Conservation (phyloP, 2,797 vertebrate genomes). For the Ibycter americanus region DNA sequence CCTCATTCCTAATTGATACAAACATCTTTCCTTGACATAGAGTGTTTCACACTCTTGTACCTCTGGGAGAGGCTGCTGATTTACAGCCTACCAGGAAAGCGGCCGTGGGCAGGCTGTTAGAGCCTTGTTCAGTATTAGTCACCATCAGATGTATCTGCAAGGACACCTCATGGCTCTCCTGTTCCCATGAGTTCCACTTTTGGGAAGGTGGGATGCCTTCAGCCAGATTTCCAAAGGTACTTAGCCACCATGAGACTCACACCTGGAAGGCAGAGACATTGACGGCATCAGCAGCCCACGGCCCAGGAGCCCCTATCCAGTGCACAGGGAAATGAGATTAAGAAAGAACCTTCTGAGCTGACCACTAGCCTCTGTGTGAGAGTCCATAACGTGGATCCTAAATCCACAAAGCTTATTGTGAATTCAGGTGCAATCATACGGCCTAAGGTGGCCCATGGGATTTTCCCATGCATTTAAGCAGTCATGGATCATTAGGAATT, state of each 20-base stretch:
- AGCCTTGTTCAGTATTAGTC: not conserved
- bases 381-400: rapidly evolving
- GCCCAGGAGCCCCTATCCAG: not conserved
- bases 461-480: not conserved
- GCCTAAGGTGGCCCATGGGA: not conserved
- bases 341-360: not conserved
- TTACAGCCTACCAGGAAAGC: not conserved
- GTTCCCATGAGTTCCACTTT: not conserved
- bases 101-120: rapidly evolving
- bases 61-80: not conserved
- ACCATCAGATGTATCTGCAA: not conserved
- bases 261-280: not conserved
- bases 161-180: not conserved
- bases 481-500: not conserved
- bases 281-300: not conserved
- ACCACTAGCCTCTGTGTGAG: not conserved
- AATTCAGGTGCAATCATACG: not conserved
- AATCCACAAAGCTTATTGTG: not conserved
- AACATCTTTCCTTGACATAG: not conserved
- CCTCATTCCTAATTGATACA: not conserved
- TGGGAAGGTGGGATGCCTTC: not conserved
- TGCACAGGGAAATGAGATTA: not conserved
- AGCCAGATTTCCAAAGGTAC: not conserved
- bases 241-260: not conserved
- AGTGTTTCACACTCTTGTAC: not conserved